These are phyloP conservation scores for Trichogramma dendrolimi DNA, from an alignment of 2,888 invertebrate species.

Conservation along the genomic window DNA sequence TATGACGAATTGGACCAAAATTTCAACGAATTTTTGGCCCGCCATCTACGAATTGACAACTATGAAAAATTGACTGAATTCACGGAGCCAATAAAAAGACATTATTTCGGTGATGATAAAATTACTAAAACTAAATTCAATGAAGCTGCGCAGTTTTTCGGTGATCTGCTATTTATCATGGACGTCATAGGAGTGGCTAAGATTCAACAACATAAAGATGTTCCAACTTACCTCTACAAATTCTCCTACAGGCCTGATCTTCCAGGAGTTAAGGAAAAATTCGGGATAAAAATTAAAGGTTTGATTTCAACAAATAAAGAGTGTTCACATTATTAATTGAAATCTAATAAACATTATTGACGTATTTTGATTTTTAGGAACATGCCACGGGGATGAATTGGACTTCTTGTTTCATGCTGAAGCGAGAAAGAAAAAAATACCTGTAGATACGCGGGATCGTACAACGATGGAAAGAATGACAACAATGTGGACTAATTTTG, in stretches of 20 bases:
- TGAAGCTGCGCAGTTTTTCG: conserved; percentile 54
- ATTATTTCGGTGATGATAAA: conserved; percentile 54
- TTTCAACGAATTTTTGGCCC: conserved; percentile 49
- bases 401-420: conserved; percentile 56
- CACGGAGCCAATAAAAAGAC: conserved; percentile 47
- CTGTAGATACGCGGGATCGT: conserved; percentile 35
- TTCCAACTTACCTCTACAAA: conserved; percentile 58
- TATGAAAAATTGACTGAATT: conserved; percentile 39
- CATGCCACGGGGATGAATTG: conserved; percentile 61
- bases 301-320: too few relatives aligned
- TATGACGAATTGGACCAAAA: conserved; percentile 34
- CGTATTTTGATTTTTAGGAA: conserved; percentile 47
- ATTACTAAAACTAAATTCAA: conserved; percentile 45
- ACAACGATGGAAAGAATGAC: conserved; percentile 36
- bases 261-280: conserved; percentile 15
- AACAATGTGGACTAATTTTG: conserved; percentile 43
- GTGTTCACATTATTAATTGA: too few relatives aligned
- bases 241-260: conserved; percentile 54
- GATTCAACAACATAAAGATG: conserved; percentile 48
- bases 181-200: conserved; percentile 51
- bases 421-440: conserved; percentile 24
- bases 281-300: conserved; percentile 23
- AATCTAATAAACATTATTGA: neutral
- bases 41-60: conserved; percentile 42
- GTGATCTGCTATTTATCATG: conserved; percentile 55